These are phyloP conservation scores for Phenacoccus solenopsis DNA, from an alignment of 1,140 invertebrate species.

Conservation along the genomic window DNA sequence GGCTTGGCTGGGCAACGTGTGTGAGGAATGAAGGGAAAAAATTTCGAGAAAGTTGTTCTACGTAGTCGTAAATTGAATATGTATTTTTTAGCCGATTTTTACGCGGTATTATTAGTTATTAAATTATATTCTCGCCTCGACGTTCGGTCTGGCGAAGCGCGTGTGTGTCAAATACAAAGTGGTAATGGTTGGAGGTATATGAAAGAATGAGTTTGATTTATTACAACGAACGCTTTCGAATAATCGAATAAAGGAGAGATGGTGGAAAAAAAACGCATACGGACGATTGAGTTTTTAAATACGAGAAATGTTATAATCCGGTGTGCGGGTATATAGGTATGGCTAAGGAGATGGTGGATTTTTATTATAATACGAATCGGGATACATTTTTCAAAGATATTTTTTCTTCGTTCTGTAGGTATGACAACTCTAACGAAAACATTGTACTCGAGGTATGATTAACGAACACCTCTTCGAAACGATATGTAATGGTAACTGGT, in stretches of 20 bases:
- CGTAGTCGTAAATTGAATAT: not conserved
- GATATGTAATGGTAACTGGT: not conserved
- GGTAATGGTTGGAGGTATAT: not conserved
- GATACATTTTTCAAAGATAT: not conserved
- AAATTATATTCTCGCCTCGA: too few relatives aligned
- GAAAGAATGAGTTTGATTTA: not conserved
- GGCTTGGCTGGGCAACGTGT: too few relatives aligned
- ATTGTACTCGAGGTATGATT: not conserved
- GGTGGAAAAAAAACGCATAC: not conserved
- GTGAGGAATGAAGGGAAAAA: not conserved
- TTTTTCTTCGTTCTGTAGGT: not conserved
- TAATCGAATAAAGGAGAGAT: too few relatives aligned
- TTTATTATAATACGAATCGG: not conserved
- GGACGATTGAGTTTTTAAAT: not conserved
- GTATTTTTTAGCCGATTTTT: not conserved
- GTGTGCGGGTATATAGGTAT: not conserved
- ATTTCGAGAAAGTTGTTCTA: not conserved
- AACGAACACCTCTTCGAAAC: not conserved
- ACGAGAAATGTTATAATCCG: not conserved
- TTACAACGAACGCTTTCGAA: not conserved
- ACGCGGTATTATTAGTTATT: too few relatives aligned
- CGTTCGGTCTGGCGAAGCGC: too few relatives aligned
- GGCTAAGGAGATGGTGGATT: too few relatives aligned
- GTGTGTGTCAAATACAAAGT: not conserved
- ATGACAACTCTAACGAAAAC: not conserved